Evolutionary conservation across 2,888 invertebrate species (phyloP).

Genomic region (Andrena minutula): DNA sequence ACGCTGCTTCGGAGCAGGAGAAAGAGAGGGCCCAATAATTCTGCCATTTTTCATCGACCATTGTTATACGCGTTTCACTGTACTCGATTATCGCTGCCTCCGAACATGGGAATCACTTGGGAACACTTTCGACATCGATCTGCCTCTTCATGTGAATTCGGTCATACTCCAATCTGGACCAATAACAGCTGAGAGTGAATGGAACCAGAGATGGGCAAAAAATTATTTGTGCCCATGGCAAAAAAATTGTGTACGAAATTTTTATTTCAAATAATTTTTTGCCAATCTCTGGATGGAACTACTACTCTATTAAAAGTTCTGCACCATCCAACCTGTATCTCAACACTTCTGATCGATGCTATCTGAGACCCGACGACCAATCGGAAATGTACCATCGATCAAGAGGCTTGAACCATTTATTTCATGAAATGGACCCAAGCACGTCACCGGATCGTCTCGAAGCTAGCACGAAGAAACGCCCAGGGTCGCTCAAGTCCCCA

Average conservation of each 20-base stretch:
- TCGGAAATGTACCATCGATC: no score
- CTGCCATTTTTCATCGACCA: constrained; percentile 48
- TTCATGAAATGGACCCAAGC: not conserved
- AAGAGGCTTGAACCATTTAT: not conserved
- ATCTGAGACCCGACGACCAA: no score
- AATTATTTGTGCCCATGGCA: no score
- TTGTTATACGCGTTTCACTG: constrained; percentile 55
- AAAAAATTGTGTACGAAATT: no score
- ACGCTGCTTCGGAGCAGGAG: not conserved
- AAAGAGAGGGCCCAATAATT: constrained; percentile 38
- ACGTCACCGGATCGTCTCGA: not conserved
- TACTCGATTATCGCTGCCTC: constrained; percentile 1
- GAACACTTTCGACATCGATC: constrained; percentile 22
- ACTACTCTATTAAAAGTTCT: no score
- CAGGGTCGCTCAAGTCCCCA: not conserved
- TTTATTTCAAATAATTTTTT: no score
- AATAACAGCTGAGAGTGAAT: not conserved
- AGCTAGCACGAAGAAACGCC: not conserved
- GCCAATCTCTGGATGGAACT: no score
- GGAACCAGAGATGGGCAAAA: no score
- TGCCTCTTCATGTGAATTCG: constrained; percentile 7
- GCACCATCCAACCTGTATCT: no score
- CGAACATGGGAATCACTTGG: constrained; percentile 7
- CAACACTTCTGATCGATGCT: no score
- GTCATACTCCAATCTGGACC: not conserved